phyloP scores from a whole-genome alignment of 2,888 invertebrate genomes.

The Xestobium rufovillosum region DNA sequence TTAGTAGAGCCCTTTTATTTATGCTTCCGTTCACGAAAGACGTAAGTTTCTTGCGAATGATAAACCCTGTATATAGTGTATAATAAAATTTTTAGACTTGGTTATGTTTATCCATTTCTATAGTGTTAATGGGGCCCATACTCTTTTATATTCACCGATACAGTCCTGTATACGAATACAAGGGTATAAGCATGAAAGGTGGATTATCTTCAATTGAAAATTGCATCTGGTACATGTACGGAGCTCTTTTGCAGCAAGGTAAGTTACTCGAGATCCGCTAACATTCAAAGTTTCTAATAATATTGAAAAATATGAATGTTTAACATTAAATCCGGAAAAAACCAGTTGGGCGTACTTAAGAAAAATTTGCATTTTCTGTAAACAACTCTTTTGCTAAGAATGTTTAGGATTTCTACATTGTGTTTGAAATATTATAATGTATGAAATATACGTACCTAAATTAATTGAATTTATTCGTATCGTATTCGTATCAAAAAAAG shows the following conservation, averaged over 20 bases:
- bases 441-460: no score
- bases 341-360: no score
- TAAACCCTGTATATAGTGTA: conserved; percentile 4
- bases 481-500: no score
- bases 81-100: conserved; percentile 58
- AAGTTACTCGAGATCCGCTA: conserved; percentile 13
- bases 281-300: conserved; percentile 5
- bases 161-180: conserved; percentile 65
- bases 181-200: conserved; percentile 48
- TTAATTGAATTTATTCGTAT: no score
- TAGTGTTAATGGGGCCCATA: conserved; percentile 69
- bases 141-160: conserved; percentile 64
- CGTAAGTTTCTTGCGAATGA: conserved; percentile 42
- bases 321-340: no score
- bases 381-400: no score
- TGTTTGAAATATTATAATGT: no score
- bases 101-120: conserved; percentile 67
- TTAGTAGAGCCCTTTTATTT: conserved; percentile 76
- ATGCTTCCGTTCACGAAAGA: conserved; percentile 71
- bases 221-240: conserved; percentile 84
- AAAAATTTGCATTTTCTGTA: no score
- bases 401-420: no score
- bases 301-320: no score
- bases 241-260: conserved; percentile 89
- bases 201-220: conserved; percentile 59